Conservation (phyloP, 2,888 invertebrate genomes). For the Gibbula magus region DNA sequence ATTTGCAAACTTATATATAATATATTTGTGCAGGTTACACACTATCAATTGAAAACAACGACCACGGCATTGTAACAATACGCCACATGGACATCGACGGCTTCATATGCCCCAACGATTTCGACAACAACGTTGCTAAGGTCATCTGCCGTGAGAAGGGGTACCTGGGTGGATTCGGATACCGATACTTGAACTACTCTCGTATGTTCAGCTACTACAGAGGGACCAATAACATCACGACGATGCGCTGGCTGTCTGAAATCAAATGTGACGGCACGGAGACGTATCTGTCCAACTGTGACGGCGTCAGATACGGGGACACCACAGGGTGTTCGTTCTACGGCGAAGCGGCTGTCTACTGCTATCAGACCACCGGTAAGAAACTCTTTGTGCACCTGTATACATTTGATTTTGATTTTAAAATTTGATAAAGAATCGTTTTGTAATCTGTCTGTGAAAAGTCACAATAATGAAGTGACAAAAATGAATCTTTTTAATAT, state of each 20-base stretch:
- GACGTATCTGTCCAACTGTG: slow-evolving; percentile 41
- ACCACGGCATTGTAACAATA: slow-evolving; percentile 49
- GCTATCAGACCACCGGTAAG: slow-evolving; percentile 53
- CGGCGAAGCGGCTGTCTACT: slow-evolving; percentile 56
- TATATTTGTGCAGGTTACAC: not conserved
- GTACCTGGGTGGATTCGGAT: slow-evolving; percentile 55
- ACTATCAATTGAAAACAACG: not conserved
- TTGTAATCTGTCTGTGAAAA: too few species aligned
- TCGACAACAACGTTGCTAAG: slow-evolving; percentile 60
- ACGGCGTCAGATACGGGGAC: slow-evolving; percentile 57
- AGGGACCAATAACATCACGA: not conserved
- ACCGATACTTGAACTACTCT: slow-evolving; percentile 29
- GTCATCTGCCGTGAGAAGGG: slow-evolving; percentile 59
- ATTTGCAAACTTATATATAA: too few species aligned
- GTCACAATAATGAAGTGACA: too few species aligned
- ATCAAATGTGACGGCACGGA: slow-evolving; percentile 28
- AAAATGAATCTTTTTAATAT: too few species aligned
- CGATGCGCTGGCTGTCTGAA: slow-evolving; percentile 27
- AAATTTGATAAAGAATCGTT: not conserved
- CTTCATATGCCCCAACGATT: slow-evolving; percentile 56
- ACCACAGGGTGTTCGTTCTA: slow-evolving; percentile 48
- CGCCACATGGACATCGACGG: slow-evolving; percentile 55
- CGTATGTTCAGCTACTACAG: not conserved
- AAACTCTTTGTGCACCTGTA: not conserved
- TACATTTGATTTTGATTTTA: not conserved